Conservation (phyloP, 2,888 invertebrate genomes). For the Patella caerulea region DNA sequence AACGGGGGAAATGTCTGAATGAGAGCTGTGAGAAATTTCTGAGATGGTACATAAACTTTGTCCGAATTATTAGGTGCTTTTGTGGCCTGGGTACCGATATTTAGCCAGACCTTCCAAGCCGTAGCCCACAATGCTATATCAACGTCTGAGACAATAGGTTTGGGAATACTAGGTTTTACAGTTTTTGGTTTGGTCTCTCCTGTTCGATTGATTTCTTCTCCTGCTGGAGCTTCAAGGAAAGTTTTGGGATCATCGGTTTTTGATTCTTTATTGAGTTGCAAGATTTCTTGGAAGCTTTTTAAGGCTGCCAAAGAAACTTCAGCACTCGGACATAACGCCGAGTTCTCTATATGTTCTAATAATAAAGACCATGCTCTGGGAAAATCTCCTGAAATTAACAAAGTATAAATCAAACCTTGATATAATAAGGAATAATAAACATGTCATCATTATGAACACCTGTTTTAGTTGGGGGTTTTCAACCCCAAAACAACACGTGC, state of each 20-base stretch:
- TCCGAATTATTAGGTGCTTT: constrained; percentile 73
- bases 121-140: constrained; percentile 67
- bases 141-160: constrained; percentile 43
- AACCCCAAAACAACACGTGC: no score
- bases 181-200: constrained; percentile 41
- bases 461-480: no score
- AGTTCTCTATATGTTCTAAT: constrained; percentile 84
- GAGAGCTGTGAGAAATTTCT: constrained; percentile 92
- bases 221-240: constrained; percentile 43
- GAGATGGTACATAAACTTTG: constrained; percentile 86
- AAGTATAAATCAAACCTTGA: no score
- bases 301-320: constrained; percentile 94
- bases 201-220: constrained; percentile 56
- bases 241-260: constrained; percentile 28
- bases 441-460: no score
- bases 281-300: constrained; percentile 96
- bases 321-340: constrained; percentile 89
- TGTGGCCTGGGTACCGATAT: constrained; percentile 86
- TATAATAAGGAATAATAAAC: no score
- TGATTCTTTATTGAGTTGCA: constrained; percentile 72
- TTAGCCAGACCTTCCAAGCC: constrained; percentile 79
- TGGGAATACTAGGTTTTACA: not conserved
- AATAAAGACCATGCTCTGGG: constrained; percentile 93
- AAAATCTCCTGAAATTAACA: constrained; percentile 81
- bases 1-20: constrained; percentile 96